Conservation (phyloP, 2,113 vertebrate genomes). For the Lagopus leucura region DNA sequence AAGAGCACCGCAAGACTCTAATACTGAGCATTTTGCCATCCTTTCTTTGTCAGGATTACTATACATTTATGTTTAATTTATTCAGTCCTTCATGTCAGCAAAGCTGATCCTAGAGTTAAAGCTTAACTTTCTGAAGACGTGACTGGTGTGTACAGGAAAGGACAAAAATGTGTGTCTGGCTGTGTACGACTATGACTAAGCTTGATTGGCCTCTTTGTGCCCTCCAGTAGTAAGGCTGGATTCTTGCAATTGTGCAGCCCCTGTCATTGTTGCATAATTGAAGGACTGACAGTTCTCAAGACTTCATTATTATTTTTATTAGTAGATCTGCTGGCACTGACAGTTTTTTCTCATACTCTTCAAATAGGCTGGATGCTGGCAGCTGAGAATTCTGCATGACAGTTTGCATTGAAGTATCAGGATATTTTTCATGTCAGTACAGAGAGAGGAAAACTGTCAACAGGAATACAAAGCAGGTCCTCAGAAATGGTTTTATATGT, state of each 20-base stretch:
- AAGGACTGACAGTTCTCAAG: slow-evolving; percentile 57
- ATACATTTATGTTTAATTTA: slow-evolving; percentile 58
- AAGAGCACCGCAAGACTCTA: slow-evolving; percentile 42
- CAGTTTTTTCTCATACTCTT: slow-evolving; percentile 53
- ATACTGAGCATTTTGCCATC: slow-evolving; percentile 10
- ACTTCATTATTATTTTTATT: slow-evolving; percentile 63
- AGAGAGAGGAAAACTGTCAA: slow-evolving; percentile 46
- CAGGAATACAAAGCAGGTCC: slow-evolving; percentile 18
- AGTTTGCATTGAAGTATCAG: neutral
- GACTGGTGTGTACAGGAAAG: neutral
- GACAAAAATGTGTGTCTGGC: neutral
- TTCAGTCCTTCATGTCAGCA: slow-evolving; percentile 5
- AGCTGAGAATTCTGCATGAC: slow-evolving; percentile 40
- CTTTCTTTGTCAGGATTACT: slow-evolving; percentile 15
- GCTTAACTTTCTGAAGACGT: slow-evolving; percentile 17
- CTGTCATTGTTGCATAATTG: slow-evolving; percentile 10
- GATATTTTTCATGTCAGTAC: slow-evolving; percentile 39
- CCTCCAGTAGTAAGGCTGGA: neutral
- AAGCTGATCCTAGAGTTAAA: slow-evolving; percentile 12
- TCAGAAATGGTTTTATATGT: slow-evolving; percentile 24
- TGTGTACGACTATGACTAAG: neutral
- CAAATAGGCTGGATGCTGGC: neutral
- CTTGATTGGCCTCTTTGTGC: neutral
- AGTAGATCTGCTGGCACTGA: slow-evolving; percentile 17
- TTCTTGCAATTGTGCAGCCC: neutral